These are phyloP conservation scores for Mesitornis unicolor DNA, from an alignment of 2,113 vertebrate species.

Conservation along the genomic window DNA sequence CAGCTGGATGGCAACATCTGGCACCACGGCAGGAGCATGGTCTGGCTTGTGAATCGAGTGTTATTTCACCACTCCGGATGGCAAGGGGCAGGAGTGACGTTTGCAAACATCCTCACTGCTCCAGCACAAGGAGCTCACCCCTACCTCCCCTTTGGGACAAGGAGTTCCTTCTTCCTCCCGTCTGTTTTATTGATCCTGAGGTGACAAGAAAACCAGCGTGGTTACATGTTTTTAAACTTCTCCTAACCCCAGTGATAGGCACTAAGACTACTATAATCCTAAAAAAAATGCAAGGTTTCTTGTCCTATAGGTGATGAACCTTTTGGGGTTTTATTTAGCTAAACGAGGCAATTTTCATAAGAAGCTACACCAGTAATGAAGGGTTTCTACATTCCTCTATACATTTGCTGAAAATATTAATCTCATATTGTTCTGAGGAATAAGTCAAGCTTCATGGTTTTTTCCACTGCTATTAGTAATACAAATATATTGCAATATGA, in stretches of 20 bases:
- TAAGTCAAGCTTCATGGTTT: neutral
- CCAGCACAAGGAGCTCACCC: neutral
- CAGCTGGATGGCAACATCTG: constrained; percentile 37
- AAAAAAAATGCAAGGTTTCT: neutral
- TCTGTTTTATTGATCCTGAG: neutral
- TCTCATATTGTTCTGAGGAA: neutral
- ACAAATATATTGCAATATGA: fast-evolving
- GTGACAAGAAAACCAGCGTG: neutral
- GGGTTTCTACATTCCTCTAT: neutral
- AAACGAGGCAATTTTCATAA: neutral
- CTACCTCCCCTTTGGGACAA: fast-evolving
- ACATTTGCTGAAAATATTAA: neutral
- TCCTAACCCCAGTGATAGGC: neutral
- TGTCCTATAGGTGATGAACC: neutral
- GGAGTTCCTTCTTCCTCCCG: neutral
- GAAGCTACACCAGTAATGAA: neutral
- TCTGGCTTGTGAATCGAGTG: neutral
- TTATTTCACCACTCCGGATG: neutral
- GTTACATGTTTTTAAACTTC: neutral
- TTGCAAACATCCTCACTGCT: neutral
- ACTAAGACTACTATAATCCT: neutral
- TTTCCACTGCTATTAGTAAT: neutral
- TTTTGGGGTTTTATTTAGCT: neutral
- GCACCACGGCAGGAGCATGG: fast-evolving
- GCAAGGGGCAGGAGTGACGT: neutral